Conservation (phyloP, 2,888 invertebrate species). For the Phortica magna region DNA sequence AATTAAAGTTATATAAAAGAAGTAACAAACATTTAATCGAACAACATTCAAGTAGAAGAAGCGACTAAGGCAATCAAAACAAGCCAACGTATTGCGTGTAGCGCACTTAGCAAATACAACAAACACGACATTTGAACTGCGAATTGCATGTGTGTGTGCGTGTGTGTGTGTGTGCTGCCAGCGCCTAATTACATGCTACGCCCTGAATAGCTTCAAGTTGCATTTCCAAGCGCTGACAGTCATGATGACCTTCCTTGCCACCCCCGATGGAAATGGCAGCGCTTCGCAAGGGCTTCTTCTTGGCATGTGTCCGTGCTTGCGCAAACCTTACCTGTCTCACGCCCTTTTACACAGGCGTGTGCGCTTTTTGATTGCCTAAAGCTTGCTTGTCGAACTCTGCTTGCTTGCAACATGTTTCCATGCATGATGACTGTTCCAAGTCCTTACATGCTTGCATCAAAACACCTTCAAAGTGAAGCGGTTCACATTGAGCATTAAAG, state of each 20-base stretch:
- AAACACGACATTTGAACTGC: constrained; percentile 67
- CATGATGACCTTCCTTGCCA: neutral
- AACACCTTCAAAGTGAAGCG: too few species aligned
- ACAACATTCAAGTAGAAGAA: neutral
- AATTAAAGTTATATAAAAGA: neutral
- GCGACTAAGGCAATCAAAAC: neutral
- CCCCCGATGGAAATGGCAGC: too few species aligned
- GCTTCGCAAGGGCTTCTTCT: too few species aligned
- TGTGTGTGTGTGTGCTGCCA: constrained; percentile 32
- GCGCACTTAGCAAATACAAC: constrained; percentile 51
- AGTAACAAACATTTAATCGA: neutral
- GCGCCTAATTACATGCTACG: constrained; percentile 65
- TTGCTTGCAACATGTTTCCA: neutral
- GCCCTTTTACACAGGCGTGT: too few species aligned
- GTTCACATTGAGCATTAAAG: too few species aligned
- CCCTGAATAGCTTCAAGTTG: neutral
- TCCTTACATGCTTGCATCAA: too few species aligned
- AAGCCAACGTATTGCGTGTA: constrained; percentile 29
- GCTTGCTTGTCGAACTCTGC: neutral
- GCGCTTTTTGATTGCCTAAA: too few species aligned
- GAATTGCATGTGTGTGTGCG: neutral
- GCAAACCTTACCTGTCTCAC: too few species aligned
- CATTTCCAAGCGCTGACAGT: constrained; percentile 36
- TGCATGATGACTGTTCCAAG: too few species aligned
- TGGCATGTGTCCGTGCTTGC: too few species aligned